Conservation (phyloP, 1,140 invertebrate species). For the Diachasma alloeum region DNA sequence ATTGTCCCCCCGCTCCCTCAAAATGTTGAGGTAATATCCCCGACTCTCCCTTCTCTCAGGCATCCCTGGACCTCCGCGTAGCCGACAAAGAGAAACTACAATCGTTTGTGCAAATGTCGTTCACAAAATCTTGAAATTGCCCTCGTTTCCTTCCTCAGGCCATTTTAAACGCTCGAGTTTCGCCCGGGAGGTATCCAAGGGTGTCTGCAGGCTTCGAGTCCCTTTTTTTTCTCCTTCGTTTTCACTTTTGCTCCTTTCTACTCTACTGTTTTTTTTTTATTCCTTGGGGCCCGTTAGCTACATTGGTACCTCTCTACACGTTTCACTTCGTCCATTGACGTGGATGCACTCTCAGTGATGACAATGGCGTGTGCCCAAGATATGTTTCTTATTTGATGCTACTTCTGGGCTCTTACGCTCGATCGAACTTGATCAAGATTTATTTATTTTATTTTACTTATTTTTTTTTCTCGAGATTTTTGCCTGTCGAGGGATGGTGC, state of each 20-base stretch:
- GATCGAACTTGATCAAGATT: constrained; percentile 49
- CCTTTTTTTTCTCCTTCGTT: constrained; percentile 22
- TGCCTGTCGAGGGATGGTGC: not conserved
- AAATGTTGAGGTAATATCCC: not conserved
- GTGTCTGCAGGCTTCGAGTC: not conserved
- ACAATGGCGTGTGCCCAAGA: constrained; percentile 38
- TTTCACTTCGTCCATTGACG: constrained; percentile 30
- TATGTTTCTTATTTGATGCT: constrained; percentile 12
- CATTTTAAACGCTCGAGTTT: constrained; percentile 26
- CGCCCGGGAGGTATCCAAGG: not conserved
- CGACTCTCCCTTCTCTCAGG: not conserved
- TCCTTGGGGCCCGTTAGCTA: not conserved
- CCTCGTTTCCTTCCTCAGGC: constrained; percentile 44
- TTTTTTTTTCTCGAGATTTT: not conserved
- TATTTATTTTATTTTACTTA: constrained; percentile 12
- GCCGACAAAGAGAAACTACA: constrained; percentile 1
- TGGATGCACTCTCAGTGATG: constrained; percentile 25
- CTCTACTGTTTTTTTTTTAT: constrained; percentile 6
- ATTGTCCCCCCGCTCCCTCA: constrained; percentile 38
- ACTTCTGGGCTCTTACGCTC: constrained; percentile 34
- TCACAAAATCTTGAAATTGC: constrained; percentile 40
- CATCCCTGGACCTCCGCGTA: not conserved
- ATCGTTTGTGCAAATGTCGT: constrained; percentile 40
- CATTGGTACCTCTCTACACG: constrained; percentile 3
- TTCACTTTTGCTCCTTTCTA: constrained; percentile 24